Evolutionary conservation across 1,140 invertebrate genomes (phyloP).

Genomic region (Heterodera schachtii): DNA sequence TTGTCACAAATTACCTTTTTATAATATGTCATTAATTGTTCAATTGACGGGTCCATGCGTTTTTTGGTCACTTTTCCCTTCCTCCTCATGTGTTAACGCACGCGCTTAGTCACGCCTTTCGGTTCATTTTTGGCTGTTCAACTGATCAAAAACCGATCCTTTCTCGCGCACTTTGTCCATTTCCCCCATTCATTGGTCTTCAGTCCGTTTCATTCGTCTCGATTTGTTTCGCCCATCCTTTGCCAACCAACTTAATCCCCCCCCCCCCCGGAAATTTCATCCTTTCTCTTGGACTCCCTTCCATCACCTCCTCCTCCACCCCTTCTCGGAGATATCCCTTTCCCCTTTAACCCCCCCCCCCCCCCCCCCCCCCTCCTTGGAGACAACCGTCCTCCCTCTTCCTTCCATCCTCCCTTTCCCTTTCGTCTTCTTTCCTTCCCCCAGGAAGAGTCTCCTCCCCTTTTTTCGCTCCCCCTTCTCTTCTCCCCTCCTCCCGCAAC

Average conservation of each 20-base stretch:
- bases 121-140: neutral
- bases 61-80: neutral
- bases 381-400: no score
- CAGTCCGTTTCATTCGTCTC: neutral
- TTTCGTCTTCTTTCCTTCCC: no score
- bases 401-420: no score
- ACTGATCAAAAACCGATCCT: neutral
- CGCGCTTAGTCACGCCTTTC: neutral
- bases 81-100: neutral
- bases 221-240: neutral
- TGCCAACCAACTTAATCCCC: neutral
- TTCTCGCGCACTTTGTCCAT: neutral
- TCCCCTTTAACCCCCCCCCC: no score
- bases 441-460: no score
- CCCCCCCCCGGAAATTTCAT: no score
- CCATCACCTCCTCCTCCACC: no score
- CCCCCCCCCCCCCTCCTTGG: no score
- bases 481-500: neutral
- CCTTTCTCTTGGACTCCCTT: no score
- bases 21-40: neutral
- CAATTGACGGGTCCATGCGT: neutral
- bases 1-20: neutral
- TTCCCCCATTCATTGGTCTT: neutral
- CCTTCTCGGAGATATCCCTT: no score
- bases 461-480: neutral